These are phyloP conservation scores for Morelia viridis DNA, from an alignment of 2,797 vertebrate genomes.

Conservation along the genomic window DNA sequence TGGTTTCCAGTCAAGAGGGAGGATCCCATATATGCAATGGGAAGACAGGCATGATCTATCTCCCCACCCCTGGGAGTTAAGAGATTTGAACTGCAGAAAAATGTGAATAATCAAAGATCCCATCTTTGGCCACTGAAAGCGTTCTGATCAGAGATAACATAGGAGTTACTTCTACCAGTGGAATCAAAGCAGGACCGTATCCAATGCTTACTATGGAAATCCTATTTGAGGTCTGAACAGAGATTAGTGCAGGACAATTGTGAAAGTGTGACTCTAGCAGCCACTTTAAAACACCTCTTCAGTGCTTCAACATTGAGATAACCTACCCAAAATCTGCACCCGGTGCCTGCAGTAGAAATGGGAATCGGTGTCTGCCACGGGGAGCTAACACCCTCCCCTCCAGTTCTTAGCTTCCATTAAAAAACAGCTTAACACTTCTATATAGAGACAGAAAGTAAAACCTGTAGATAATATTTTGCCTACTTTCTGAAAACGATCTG, in stretches of 20 bases:
- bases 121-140: not conserved
- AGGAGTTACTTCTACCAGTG: not conserved
- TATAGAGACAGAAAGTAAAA: too few relatives aligned
- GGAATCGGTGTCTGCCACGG: too few relatives aligned
- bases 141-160: not conserved
- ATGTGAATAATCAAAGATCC: not conserved
- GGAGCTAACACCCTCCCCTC: too few relatives aligned
- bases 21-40: not conserved
- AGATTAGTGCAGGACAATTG: not conserved
- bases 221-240: not conserved
- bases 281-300: not conserved
- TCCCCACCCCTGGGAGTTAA: not conserved
- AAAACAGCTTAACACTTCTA: too few relatives aligned
- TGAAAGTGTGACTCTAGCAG: not conserved
- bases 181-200: not conserved
- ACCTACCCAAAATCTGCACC: not conserved
- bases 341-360: not conserved
- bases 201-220: not conserved
- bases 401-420: too few relatives aligned
- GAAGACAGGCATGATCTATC: not conserved
- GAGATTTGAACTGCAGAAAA: not conserved
- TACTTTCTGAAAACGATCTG: too few relatives aligned
- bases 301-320: too few relatives aligned
- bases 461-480: too few relatives aligned
- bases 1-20: not conserved